Percentiles rank a stretch among this genome's conserved stretches.
phyloP scores from a whole-genome alignment of 2,888 invertebrate species.

The Lacanobia oleracea region DNA sequence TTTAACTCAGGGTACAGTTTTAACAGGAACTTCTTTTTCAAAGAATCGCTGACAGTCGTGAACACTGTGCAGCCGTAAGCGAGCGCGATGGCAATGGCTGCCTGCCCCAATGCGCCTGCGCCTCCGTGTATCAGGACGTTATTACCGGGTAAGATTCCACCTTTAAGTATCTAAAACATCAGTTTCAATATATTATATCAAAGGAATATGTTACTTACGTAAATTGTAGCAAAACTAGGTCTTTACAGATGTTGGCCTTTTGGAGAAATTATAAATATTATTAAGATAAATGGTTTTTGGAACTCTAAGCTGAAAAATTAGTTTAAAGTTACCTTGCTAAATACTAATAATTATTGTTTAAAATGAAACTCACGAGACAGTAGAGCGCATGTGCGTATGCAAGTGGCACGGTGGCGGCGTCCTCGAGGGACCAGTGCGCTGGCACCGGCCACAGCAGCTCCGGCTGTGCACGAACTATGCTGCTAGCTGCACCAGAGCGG shows the following conservation, averaged over 20 bases:
- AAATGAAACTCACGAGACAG: slow-evolving; percentile 71
- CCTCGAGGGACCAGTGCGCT: slow-evolving; percentile 92
- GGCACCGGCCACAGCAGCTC: slow-evolving; percentile 92
- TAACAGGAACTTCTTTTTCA: slow-evolving; percentile 69
- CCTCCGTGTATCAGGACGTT: slow-evolving; percentile 50
- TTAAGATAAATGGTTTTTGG: too few relatives aligned
- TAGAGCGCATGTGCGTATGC: slow-evolving; percentile 91
- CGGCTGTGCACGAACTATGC: slow-evolving; percentile 86
- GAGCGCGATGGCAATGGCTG: slow-evolving; percentile 68
- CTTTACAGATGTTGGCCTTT: too few relatives aligned
- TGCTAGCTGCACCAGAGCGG: slow-evolving; percentile 87
- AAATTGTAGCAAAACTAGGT: too few relatives aligned
- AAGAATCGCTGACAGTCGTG: slow-evolving; percentile 71
- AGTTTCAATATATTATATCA: not conserved
- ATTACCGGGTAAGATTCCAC: not conserved
- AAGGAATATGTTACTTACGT: too few relatives aligned
- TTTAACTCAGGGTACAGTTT: slow-evolving; percentile 71
- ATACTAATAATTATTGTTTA: not conserved
- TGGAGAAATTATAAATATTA: too few relatives aligned
- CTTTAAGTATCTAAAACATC: slow-evolving; percentile 24
- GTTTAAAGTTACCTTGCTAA: too few relatives aligned
- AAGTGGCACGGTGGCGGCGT: slow-evolving; percentile 94
- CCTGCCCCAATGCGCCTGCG: slow-evolving; percentile 67
- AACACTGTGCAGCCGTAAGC: slow-evolving; percentile 68
- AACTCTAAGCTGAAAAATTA: too few relatives aligned